phyloP scores from a whole-genome alignment of 2,113 vertebrate genomes.

The Chrysochloris asiatica region DNA sequence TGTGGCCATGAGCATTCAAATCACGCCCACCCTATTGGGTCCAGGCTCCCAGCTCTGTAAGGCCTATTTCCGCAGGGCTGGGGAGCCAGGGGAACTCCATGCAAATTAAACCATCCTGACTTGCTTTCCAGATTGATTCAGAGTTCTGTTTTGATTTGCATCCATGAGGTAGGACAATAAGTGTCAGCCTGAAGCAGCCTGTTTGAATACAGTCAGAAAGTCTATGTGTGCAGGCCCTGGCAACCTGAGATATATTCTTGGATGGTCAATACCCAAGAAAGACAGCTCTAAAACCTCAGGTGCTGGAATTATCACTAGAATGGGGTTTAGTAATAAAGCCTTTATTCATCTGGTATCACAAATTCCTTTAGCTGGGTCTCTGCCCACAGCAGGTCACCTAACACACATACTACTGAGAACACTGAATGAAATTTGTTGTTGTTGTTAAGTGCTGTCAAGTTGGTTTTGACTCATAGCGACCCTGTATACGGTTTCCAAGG shows the following conservation, averaged over 20 bases:
- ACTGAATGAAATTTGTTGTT: neutral
- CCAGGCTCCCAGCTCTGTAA: neutral
- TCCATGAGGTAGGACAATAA: neutral
- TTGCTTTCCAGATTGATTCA: constrained; percentile 33
- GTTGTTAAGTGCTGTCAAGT: too few relatives aligned
- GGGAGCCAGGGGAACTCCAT: constrained; percentile 55
- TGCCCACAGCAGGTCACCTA: neutral
- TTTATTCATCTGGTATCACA: neutral
- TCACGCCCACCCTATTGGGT: constrained; percentile 15
- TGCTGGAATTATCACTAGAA: neutral
- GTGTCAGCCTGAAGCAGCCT: neutral
- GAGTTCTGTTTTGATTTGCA: constrained; percentile 64
- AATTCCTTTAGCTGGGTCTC: neutral
- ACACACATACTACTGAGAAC: neutral
- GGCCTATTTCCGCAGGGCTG: constrained; percentile 70
- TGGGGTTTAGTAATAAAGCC: neutral
- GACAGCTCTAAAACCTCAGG: neutral
- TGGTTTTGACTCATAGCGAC: too few relatives aligned
- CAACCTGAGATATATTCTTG: neutral
- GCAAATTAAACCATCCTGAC: constrained; percentile 66
- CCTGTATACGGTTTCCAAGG: too few relatives aligned
- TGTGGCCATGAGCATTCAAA: constrained; percentile 59
- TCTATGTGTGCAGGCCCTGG: neutral
- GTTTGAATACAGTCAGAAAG: neutral
- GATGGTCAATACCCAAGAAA: neutral